These are phyloP conservation scores for Xylota segnis DNA, from an alignment of 2,888 invertebrate genomes.

Conservation along the genomic window DNA sequence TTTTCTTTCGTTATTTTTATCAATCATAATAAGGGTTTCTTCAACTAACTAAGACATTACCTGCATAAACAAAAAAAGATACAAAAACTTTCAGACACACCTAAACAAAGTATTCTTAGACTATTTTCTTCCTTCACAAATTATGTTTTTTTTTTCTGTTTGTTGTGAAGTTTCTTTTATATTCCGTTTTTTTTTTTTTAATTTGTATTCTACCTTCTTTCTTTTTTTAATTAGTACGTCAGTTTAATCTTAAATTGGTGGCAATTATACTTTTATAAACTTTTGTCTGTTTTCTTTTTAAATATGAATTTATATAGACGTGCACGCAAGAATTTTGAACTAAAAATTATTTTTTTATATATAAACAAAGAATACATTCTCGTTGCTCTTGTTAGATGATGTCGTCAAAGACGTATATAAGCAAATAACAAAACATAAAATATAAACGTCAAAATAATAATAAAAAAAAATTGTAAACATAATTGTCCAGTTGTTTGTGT, in stretches of 20 bases:
- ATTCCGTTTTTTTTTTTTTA: slow-evolving; percentile 11
- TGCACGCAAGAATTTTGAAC: slow-evolving; percentile 28
- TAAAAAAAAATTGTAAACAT: slow-evolving; percentile 13
- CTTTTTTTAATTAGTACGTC: slow-evolving; percentile 4
- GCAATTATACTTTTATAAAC: slow-evolving; percentile 11
- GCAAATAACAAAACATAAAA: slow-evolving; percentile 39
- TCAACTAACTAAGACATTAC: slow-evolving; percentile 58
- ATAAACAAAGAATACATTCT: slow-evolving; percentile 37
- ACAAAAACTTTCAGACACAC: slow-evolving; percentile 57
- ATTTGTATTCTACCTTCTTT: neutral
- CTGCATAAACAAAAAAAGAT: slow-evolving; percentile 56
- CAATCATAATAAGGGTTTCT: slow-evolving; percentile 55
- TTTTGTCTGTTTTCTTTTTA: slow-evolving; percentile 5
- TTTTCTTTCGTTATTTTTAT: slow-evolving; percentile 26
- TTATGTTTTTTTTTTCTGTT: slow-evolving; percentile 27
- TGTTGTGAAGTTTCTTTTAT: slow-evolving; percentile 5
- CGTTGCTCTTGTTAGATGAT: slow-evolving; percentile 6
- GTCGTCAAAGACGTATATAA: slow-evolving; percentile 18
- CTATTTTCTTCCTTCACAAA: slow-evolving; percentile 43
- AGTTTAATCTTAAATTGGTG: slow-evolving; percentile 19
- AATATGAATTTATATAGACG: slow-evolving; percentile 16
- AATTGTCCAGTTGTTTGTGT: slow-evolving; percentile 37
- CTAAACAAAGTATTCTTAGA: slow-evolving; percentile 51
- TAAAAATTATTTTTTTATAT: neutral
- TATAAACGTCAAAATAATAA: slow-evolving; percentile 28